A percentile compares a stretch with the other conserved stretches of the same genome.
Conservation (phyloP, 2,888 invertebrate species). For the Lottia gigantea region DNA sequence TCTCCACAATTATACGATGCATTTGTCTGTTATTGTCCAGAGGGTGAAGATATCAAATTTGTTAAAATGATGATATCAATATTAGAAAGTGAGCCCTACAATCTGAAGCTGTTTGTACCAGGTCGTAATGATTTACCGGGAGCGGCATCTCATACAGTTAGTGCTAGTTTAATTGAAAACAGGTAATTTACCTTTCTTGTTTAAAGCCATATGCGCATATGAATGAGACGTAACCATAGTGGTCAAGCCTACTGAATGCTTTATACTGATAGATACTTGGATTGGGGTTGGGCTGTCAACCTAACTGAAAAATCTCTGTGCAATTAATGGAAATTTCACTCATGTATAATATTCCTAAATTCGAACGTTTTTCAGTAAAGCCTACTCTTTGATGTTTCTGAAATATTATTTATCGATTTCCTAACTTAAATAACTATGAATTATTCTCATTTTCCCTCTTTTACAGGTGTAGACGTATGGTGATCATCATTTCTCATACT, state of each 20-base stretch:
- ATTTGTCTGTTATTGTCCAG: conserved; percentile 58
- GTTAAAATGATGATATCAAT: conserved; percentile 50
- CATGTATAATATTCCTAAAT: too few species aligned
- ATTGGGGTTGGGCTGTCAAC: too few species aligned
- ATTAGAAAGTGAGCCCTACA: conserved; percentile 45
- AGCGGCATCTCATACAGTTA: conserved; percentile 45
- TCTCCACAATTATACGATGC: conserved; percentile 55
- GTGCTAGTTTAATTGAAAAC: conserved; percentile 58
- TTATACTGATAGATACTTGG: too few species aligned
- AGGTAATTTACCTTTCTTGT: conserved; percentile 39
- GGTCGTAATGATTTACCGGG: conserved; percentile 61
- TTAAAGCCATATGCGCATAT: too few species aligned
- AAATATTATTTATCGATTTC: too few species aligned
- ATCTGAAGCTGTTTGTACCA: conserved; percentile 57
- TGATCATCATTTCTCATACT: conserved; percentile 82
- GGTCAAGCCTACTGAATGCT: too few species aligned
- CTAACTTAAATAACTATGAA: neutral
- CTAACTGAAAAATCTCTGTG: too few species aligned
- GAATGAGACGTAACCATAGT: too few species aligned
- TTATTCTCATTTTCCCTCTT: neutral
- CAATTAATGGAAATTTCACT: too few species aligned
- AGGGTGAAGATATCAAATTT: conserved; percentile 54
- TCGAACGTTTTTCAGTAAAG: too few species aligned
- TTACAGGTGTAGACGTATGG: conserved; percentile 79
- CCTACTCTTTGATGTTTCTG: too few species aligned